Evolutionary conservation across 1,140 invertebrate genomes (phyloP), one percentile per base, ranked within the genome.

Genomic region (Diorhabda sublineata): DNA sequence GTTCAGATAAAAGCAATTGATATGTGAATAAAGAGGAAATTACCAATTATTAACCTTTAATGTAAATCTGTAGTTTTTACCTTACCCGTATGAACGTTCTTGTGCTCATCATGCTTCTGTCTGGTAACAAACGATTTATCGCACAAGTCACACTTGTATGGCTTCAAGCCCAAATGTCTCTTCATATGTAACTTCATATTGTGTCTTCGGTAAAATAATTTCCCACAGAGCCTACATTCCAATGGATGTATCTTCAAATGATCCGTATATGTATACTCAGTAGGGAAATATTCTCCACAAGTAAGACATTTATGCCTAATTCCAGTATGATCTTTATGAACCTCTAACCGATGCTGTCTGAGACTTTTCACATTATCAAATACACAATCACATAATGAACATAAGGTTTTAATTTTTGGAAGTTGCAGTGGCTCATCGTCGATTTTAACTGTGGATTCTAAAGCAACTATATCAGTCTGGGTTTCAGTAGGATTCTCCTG

Each of bases 81-180:
- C 47, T 52, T 52, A 52, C 47, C 91, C 0, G 92, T 92, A 77
- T 96, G 93, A 45, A 90, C 87, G 62, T 92, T 90, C 74, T 89
- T 90, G 76, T 96, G 93, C 60, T 93, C 92, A 41, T 87, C 84
- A 41, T 93, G 79, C 72, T 92, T 92, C 75, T 92, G 90, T 68
- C 89, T 88, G 2, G 91, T 92, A 5, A 92, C 82, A 80, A 95
- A 95, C 42, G 88, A 86, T 79, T 95, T 91, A 76, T 91, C 87
- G 80, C 95, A 76, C 9, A 91, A 81, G 3, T 88, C 88, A 75
- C 93, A 95, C 77, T 85, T 85, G 76, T 87, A 91, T 45, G 90
- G 89, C 77, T 89, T 90, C 72, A 93, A 90, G 9, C 90, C 90
- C 47, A 92, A 77, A 81, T 94, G 92, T 3, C 65, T 59, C 52